Conservation (phyloP, 2,888 invertebrate genomes). For the Xestia sexstrigata region DNA sequence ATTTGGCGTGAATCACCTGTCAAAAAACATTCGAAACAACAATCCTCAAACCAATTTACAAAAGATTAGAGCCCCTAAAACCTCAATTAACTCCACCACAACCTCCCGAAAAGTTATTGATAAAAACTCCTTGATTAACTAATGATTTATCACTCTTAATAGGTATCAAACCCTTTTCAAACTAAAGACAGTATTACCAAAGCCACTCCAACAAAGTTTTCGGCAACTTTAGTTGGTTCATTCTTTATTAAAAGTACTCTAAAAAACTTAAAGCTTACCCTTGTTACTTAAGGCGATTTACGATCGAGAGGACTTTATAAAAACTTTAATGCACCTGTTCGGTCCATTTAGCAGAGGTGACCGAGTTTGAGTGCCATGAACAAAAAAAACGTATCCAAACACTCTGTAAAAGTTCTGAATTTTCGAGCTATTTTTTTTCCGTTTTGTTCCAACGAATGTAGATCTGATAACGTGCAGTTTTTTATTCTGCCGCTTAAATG, state of each 20-base stretch:
- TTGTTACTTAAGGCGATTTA: conserved; percentile 87
- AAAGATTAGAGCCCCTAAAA: conserved; percentile 64
- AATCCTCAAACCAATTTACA: conserved; percentile 59
- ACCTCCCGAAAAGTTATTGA: conserved; percentile 60
- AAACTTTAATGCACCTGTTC: conserved; percentile 87
- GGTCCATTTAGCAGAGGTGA: conserved; percentile 83
- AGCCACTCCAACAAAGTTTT: conserved; percentile 72
- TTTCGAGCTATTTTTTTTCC: conserved; percentile 34
- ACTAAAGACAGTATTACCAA: conserved; percentile 61
- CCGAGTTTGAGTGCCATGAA: conserved; percentile 67
- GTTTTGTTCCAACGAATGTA: conserved; percentile 46
- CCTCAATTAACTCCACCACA: conserved; percentile 67
- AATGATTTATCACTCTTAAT: conserved; percentile 71
- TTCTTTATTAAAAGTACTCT: conserved; percentile 82
- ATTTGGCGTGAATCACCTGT: conserved; percentile 49
- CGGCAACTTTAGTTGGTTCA: conserved; percentile 67
- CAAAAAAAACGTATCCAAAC: conserved; percentile 63
- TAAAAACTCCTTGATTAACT: conserved; percentile 68
- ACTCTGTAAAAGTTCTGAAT: conserved; percentile 64
- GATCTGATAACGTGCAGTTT: conserved; percentile 43
- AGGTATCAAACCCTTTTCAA: conserved; percentile 68
- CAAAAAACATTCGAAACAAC: conserved; percentile 47
- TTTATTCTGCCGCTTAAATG: conserved; percentile 32
- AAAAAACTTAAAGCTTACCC: conserved; percentile 84
- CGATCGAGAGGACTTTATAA: conserved; percentile 80